Evolutionary conservation across 2,888 invertebrate species (phyloP).

Genomic region (Xestia xanthographa): DNA sequence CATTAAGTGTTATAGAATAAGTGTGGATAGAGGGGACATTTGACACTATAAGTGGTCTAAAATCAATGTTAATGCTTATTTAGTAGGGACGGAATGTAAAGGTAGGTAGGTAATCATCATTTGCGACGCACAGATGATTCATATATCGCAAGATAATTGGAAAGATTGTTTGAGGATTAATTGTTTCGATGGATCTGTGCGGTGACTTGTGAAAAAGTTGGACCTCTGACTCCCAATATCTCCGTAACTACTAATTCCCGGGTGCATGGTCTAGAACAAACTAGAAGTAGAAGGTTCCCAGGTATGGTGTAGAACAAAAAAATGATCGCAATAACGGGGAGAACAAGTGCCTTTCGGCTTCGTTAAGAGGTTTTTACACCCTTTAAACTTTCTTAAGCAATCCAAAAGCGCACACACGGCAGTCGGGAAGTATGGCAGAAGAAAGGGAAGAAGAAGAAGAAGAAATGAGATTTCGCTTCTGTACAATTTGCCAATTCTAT

Average conservation of each 20-base stretch:
- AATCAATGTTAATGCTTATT: not conserved
- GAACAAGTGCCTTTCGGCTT: not conserved
- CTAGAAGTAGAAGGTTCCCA: too few species aligned
- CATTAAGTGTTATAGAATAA: slow-evolving; percentile 30
- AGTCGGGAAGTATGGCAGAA: not conserved
- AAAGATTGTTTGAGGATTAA: not conserved
- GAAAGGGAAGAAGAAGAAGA: too few species aligned
- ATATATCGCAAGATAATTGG: too few species aligned
- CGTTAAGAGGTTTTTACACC: slow-evolving; percentile 32
- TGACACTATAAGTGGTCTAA: not conserved
- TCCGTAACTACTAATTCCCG: too few species aligned
- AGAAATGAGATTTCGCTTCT: slow-evolving; percentile 22
- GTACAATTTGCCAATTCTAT: not conserved
- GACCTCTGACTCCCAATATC: too few species aligned
- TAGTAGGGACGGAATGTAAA: not conserved
- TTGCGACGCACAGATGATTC: too few species aligned
- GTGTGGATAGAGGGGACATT: slow-evolving; percentile 1
- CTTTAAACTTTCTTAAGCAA: too few species aligned
- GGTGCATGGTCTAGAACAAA: too few species aligned
- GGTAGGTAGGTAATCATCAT: not conserved
- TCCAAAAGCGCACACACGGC: not conserved
- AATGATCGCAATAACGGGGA: too few species aligned
- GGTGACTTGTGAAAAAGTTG: too few species aligned
- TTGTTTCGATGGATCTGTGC: too few species aligned
- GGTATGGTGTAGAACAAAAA: too few species aligned